Evolutionary conservation across 1,140 invertebrate species (phyloP).

Genomic region (Eriocheir sinensis): DNA sequence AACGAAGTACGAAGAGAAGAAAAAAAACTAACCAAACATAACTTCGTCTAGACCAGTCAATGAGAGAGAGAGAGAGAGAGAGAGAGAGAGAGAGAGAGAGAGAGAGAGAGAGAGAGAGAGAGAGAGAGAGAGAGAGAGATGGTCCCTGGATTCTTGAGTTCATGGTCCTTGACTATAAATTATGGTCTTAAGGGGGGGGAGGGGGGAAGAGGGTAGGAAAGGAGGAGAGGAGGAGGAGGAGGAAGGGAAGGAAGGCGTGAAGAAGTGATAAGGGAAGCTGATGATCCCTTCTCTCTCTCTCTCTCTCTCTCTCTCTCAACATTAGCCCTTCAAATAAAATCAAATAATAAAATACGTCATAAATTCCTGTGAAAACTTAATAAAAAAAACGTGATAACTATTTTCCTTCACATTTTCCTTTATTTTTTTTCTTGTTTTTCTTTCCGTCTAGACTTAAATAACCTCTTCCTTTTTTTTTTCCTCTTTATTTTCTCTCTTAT

Average conservation of each 20-base stretch:
- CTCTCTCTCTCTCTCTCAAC: slow-evolving; percentile 21
- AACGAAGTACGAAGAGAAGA: not conserved
- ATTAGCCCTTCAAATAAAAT: not conserved
- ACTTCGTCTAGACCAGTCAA: no score
- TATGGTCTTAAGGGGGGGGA: slow-evolving; percentile 44
- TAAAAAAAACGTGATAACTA: no score
- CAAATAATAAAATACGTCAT: no score
- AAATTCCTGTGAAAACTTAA: no score
- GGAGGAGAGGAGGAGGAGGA: slow-evolving; percentile 31
- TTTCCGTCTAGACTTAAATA: no score
- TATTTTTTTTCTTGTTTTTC: no score
- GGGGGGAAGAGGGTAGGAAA: not conserved
- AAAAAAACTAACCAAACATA: no score
- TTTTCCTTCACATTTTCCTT: no score
- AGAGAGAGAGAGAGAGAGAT: not conserved
- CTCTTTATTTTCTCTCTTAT: no score
- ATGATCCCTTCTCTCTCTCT: slow-evolving; percentile 38
- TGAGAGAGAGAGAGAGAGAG: not conserved
- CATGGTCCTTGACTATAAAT: slow-evolving; percentile 55
- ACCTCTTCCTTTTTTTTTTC: no score
- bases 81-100: not conserved
- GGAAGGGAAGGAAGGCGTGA: slow-evolving; percentile 47
- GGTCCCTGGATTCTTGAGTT: slow-evolving; percentile 46
- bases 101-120: not conserved
- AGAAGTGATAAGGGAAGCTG: slow-evolving; percentile 54